Conservation (phyloP, 2,888 invertebrate genomes). For the Zygothrica quintamaculata region DNA sequence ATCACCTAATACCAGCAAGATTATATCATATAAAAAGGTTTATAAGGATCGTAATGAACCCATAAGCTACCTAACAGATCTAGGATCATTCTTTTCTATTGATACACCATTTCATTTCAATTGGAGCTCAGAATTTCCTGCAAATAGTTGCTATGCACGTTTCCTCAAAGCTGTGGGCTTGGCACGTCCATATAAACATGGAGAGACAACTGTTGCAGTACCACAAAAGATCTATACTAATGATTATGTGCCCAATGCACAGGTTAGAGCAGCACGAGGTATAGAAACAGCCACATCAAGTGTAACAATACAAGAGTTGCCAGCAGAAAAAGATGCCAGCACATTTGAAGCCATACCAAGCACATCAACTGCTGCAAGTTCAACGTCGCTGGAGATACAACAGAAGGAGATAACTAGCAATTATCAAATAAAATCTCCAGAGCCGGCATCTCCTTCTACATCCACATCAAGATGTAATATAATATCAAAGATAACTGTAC, state of each 20-base stretch:
- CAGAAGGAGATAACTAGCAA: constrained; percentile 36
- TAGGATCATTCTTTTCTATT: constrained; percentile 61
- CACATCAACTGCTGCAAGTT: not conserved
- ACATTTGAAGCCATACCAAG: no score
- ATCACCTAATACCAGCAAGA: constrained; percentile 54
- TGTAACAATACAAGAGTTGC: constrained; percentile 8
- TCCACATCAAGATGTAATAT: not conserved
- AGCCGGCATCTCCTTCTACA: not conserved
- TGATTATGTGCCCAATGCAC: constrained; percentile 63
- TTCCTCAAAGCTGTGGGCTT: constrained; percentile 79
- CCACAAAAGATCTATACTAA: constrained; percentile 22
- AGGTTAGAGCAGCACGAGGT: constrained; percentile 42
- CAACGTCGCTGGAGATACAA: constrained; percentile 30
- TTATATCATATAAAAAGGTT: constrained; percentile 82
- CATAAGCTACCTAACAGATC: constrained; percentile 31
- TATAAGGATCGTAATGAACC: constrained; percentile 72
- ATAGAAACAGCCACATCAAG: constrained; percentile 1
- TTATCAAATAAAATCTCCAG: constrained; percentile 39
- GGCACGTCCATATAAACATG: constrained; percentile 42
- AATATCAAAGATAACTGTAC: not conserved
- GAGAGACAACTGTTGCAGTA: not conserved
- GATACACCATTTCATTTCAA: constrained; percentile 68
- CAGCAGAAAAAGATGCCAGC: not conserved
- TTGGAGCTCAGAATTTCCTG: constrained; percentile 61
- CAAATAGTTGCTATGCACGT: constrained; percentile 77